Percentiles rank a stretch among this genome's conserved stretches.
Conservation (phyloP, 2,797 vertebrate species). For the Delichon dasypus region DNA sequence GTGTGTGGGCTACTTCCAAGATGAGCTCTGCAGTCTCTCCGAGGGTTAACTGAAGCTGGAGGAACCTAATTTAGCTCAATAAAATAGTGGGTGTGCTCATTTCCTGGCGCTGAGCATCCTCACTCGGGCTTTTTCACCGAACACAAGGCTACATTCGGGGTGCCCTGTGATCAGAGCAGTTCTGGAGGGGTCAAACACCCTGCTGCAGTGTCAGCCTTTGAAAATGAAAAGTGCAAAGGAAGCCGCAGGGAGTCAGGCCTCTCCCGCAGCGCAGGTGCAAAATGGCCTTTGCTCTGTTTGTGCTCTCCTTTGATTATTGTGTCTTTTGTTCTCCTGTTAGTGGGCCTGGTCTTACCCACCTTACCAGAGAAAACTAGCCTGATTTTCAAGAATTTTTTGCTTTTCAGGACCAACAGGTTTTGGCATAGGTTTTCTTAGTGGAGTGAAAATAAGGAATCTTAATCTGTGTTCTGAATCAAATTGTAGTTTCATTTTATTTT, state of each 20-base stretch:
- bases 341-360: background rate
- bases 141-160: background rate
- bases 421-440: background rate
- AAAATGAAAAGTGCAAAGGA: background rate
- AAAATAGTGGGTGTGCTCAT: background rate
- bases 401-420: background rate
- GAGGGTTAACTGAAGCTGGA: background rate
- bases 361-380: background rate
- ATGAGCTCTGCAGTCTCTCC: background rate
- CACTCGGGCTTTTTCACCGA: background rate
- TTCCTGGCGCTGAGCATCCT: background rate
- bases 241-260: background rate
- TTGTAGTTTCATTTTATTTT: background rate
- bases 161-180: background rate
- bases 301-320: background rate
- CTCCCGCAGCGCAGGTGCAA: background rate
- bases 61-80: background rate
- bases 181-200: background rate
- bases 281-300: background rate
- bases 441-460: background rate
- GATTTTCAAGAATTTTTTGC: background rate
- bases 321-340: background rate
- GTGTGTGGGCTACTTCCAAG: background rate
- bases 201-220: constrained; percentile 14
- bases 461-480: background rate